phyloP scores from a whole-genome alignment of 37 sponge, comb jelly and placozoan genomes.

The Amphimedon queenslandica region DNA sequence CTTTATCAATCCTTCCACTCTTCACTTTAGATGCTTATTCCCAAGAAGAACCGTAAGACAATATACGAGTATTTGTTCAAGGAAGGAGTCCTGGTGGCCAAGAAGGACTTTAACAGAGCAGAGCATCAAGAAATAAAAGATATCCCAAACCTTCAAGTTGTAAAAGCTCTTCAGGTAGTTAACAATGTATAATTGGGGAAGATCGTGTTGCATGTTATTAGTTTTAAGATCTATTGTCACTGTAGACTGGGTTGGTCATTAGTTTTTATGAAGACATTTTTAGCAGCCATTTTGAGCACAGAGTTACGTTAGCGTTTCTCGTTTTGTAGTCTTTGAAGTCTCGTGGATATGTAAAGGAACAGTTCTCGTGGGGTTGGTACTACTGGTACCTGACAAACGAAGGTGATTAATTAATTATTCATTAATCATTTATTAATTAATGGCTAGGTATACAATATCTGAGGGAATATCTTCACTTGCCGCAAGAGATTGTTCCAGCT shows the following conservation, averaged over 20 bases:
- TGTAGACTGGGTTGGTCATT: background rate
- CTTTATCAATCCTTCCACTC: no score
- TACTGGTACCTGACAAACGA: slow-evolving; percentile 98
- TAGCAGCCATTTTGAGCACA: background rate
- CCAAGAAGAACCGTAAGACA: slow-evolving; percentile 87
- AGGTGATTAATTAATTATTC: slow-evolving; percentile 35
- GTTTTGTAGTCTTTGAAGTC: slow-evolving; percentile 77
- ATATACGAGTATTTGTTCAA: slow-evolving; percentile 97
- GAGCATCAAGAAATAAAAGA: slow-evolving; percentile 82
- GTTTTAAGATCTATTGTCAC: background rate
- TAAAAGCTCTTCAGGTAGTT: slow-evolving; percentile 91
- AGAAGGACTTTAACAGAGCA: slow-evolving; percentile 90
- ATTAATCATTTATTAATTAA: background rate
- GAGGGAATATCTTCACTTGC: slow-evolving; percentile 91
- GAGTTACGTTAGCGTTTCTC: background rate
- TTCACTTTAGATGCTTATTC: slow-evolving; percentile 82
- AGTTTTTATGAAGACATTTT: no score
- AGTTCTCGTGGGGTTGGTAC: slow-evolving; percentile 92
- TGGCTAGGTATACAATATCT: slow-evolving; percentile 84
- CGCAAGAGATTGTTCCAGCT: slow-evolving; percentile 94
- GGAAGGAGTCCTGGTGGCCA: slow-evolving; percentile 96
- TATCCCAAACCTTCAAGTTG: slow-evolving; percentile 92
- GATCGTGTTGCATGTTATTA: background rate
- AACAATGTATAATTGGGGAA: background rate
- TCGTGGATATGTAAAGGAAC: slow-evolving; percentile 91